phyloP scores from a whole-genome alignment of 64 coral and sea anemone genomes.

The Hydrozoanthus tunicans region DNA sequence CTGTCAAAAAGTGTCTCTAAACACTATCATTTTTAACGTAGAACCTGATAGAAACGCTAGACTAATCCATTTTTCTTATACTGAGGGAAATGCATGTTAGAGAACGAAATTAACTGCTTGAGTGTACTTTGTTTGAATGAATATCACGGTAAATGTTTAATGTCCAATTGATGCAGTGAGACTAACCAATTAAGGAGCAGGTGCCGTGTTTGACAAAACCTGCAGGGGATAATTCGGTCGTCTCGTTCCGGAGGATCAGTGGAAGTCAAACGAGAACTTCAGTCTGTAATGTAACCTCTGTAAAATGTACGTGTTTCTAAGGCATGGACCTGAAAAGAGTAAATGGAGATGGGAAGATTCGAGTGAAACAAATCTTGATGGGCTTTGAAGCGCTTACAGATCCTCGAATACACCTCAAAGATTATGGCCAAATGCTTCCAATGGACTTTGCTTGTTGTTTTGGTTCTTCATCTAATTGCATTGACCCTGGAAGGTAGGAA shows the following conservation, averaged over 20 bases:
- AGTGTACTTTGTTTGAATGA: background rate
- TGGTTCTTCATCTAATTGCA: slow-evolving; percentile 2
- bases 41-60: background rate
- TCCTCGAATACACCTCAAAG: background rate
- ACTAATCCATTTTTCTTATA: background rate
- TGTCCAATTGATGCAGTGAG: background rate
- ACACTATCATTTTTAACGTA: background rate
- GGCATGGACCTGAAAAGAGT: background rate
- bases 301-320: background rate
- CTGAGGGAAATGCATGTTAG: background rate
- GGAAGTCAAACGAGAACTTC: background rate
- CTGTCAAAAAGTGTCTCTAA: background rate
- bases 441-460: background rate
- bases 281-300: background rate
- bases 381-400: background rate
- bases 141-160: slow-evolving; percentile 9
- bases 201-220: background rate
- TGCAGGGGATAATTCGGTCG: background rate
- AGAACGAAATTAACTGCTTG: background rate
- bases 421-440: slow-evolving; percentile 17
- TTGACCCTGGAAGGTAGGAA: slow-evolving; percentile 9
- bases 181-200: slow-evolving; percentile 15
- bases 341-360: background rate
- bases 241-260: background rate
- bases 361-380: background rate